Conservation (phyloP, 2,888 invertebrate genomes). For the Oeneis ivallda region DNA sequence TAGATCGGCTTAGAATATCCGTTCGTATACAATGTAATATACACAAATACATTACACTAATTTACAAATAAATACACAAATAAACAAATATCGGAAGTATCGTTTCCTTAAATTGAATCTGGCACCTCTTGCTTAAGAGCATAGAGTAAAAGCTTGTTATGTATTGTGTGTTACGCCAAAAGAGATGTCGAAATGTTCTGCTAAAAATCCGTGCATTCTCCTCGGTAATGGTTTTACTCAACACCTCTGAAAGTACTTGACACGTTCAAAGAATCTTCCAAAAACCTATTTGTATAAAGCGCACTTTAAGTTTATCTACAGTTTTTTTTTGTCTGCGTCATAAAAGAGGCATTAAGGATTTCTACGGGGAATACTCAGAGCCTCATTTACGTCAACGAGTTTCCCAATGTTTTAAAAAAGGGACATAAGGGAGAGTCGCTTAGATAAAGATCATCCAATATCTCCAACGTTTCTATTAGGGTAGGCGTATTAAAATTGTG, state of each 20-base stretch:
- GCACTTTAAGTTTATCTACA: conserved; percentile 15
- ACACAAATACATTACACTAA: too few relatives aligned
- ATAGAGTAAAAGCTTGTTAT: too few relatives aligned
- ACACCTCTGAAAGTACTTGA: conserved; percentile 5
- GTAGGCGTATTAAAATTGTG: conserved; percentile 15
- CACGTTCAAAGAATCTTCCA: conserved; percentile 14
- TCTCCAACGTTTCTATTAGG: conserved; percentile 22
- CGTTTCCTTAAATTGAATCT: too few relatives aligned
- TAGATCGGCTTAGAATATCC: too few relatives aligned
- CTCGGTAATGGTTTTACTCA: conserved; percentile 1
- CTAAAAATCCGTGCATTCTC: not conserved
- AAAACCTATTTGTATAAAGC: conserved; percentile 22
- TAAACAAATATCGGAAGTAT: too few relatives aligned
- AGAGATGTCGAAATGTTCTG: not conserved
- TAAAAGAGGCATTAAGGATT: conserved; percentile 25
- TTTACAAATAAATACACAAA: too few relatives aligned
- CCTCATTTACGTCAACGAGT: conserved; percentile 24
- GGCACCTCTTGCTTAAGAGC: too few relatives aligned
- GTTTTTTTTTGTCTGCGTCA: conserved; percentile 20
- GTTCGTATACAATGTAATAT: too few relatives aligned
- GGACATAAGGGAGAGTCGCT: conserved; percentile 20
- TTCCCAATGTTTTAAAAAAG: conserved; percentile 20
- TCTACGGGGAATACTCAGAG: conserved; percentile 23
- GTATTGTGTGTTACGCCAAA: not conserved
- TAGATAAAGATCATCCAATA: conserved; percentile 25